Evolutionary conservation across 2,888 invertebrate genomes (phyloP).

Genomic region (Polietes domitor): DNA sequence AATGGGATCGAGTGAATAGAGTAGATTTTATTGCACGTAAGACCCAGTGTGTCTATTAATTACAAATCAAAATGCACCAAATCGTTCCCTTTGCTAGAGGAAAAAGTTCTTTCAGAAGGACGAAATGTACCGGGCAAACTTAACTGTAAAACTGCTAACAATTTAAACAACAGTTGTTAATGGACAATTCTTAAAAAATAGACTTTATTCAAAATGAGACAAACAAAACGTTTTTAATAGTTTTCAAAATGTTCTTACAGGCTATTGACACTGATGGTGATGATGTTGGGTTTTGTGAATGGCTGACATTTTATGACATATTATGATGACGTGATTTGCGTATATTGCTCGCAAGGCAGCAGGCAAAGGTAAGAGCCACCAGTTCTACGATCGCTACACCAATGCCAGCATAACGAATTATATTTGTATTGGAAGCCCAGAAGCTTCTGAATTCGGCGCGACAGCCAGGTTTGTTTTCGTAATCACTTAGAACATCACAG

Average conservation of each 20-base stretch:
- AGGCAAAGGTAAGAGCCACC: slow-evolving; percentile 89
- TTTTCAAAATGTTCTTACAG: not conserved
- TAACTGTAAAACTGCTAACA: too few relatives aligned
- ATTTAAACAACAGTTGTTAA: not conserved
- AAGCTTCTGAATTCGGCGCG: slow-evolving; percentile 78
- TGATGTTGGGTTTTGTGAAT: not conserved
- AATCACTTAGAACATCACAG: slow-evolving; percentile 70
- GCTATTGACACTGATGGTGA: too few relatives aligned
- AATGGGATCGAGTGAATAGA: too few relatives aligned
- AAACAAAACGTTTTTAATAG: not conserved
- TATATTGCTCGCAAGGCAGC: slow-evolving; percentile 92
- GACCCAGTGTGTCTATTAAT: too few relatives aligned
- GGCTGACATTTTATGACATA: slow-evolving; percentile 36
- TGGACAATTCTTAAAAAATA: not conserved
- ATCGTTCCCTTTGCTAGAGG: too few relatives aligned
- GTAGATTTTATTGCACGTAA: too few relatives aligned
- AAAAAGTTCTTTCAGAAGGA: too few relatives aligned
- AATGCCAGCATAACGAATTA: slow-evolving; percentile 86
- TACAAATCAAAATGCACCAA: too few relatives aligned
- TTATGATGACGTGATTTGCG: slow-evolving; percentile 81
- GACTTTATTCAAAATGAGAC: not conserved
- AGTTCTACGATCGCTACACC: slow-evolving; percentile 87
- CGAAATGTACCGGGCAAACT: too few relatives aligned
- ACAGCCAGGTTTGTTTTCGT: slow-evolving; percentile 70
- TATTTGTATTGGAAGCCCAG: slow-evolving; percentile 74